A percentile compares a stretch with the other conserved stretches of the same genome.
Evolutionary conservation across 2,113 vertebrate genomes (phyloP).

Genomic region (Chaetops frenatus): DNA sequence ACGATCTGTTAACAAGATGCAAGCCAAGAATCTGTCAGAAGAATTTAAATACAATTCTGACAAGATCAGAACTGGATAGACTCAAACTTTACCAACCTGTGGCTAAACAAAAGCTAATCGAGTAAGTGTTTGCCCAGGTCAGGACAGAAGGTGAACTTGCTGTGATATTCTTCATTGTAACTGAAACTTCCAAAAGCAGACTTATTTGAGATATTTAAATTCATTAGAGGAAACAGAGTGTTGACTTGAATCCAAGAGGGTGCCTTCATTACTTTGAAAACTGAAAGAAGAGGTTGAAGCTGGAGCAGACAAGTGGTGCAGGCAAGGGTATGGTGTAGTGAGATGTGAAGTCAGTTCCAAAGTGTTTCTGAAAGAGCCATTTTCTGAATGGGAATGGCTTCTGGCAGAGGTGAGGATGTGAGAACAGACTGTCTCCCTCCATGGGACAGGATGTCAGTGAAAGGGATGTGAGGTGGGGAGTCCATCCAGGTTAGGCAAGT

Average conservation of each 20-base stretch:
- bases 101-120: neutral
- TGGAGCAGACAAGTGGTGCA: neutral
- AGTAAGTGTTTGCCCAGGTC: neutral
- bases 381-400: neutral
- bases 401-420: neutral
- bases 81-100: conserved; percentile 27
- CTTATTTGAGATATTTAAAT: neutral
- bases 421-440: neutral
- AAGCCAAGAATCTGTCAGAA: conserved; percentile 58
- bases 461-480: neutral
- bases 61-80: conserved; percentile 24
- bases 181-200: neutral
- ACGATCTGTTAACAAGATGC: conserved; percentile 39
- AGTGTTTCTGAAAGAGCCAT: neutral
- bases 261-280: neutral
- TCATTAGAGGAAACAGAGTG: neutral
- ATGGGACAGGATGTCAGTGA: neutral
- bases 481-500: neutral
- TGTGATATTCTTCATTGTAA: neutral
- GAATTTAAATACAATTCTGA: conserved; percentile 50
- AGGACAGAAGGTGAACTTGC: neutral
- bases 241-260: neutral
- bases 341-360: neutral
- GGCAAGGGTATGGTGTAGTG: neutral
- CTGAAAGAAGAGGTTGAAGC: neutral